Evolutionary conservation across 1,140 invertebrate genomes (phyloP).

Genomic region (Drosophila ananassae): DNA sequence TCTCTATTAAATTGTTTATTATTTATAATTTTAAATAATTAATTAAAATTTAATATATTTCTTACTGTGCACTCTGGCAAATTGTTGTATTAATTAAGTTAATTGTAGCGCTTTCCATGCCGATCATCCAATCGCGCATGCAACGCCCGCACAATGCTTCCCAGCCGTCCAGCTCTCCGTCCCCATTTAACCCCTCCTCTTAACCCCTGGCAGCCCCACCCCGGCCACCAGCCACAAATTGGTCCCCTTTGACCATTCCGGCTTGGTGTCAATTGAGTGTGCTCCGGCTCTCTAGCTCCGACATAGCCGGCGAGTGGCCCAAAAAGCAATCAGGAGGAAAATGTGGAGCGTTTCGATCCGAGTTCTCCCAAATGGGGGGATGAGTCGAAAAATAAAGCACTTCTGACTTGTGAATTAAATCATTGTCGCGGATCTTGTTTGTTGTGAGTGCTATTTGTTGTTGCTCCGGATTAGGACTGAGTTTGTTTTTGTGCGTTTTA

Average conservation of each 20-base stretch:
- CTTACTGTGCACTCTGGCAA: slow-evolving; percentile 26
- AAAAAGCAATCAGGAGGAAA: slow-evolving; percentile 27
- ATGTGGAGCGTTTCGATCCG: slow-evolving; percentile 11
- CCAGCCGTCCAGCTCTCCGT: slow-evolving; percentile 2
- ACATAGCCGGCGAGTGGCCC: slow-evolving; percentile 30
- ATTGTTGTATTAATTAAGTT: slow-evolving; percentile 78
- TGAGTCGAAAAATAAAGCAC: slow-evolving; percentile 44
- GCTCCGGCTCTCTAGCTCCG: slow-evolving; percentile 17
- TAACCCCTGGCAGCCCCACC: neutral
- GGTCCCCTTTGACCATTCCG: slow-evolving; percentile 32
- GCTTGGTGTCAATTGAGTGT: slow-evolving; percentile 59
- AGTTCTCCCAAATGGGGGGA: slow-evolving; percentile 8
- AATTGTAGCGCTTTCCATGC: slow-evolving; percentile 65
- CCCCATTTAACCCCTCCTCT: slow-evolving; percentile 12
- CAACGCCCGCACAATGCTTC: slow-evolving; percentile 68
- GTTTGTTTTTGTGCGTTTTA: slow-evolving; percentile 54
- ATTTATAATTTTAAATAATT: neutral
- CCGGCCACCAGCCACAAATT: neutral
- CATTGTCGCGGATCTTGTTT: slow-evolving; percentile 44
- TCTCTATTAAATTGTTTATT: too few relatives aligned
- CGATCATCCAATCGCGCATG: slow-evolving; percentile 55
- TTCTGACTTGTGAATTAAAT: slow-evolving; percentile 73
- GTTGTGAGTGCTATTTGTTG: slow-evolving; percentile 17
- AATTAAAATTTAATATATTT: neutral
- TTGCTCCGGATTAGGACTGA: slow-evolving; percentile 3